Base-by-base conservation (phyloP, 2,888 invertebrate species). In the Elegia similella region DNA sequence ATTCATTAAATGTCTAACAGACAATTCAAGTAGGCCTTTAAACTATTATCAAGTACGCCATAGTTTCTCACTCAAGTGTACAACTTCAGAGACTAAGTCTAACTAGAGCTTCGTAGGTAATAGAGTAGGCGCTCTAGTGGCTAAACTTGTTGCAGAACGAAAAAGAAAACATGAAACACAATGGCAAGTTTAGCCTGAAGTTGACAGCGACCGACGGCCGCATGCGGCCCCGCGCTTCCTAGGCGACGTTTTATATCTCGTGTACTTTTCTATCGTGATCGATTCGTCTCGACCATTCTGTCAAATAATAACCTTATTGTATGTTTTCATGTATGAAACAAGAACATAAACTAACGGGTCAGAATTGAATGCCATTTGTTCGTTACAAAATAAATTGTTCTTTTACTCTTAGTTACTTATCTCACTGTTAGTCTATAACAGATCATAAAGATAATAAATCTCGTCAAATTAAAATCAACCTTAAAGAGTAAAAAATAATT, bases 181-280 rank as follows among this genome's bases (percentile, higher is more conserved):
- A 75, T 66, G 65, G 68, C 67, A 78, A 80, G 75, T 82, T 79
- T 59, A 72, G 75, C 74, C 86, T 86, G 86, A 73, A 82, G 73
- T 80, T 86, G 86, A 88, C 88, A 86, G 78, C 68, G 69, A 77
- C 67, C 65, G 78, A 80, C 76, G 74, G 74, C 65, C 62, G 65
- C 60, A 46, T n/a, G 38, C 34, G 61, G 67, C 64, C 62, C 60
- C 62, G n/a, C n/a, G 62, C 58, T 59, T 62, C 58, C 64, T 65
- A 67, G 69, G 72, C 73, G 65, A 66, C 68, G 67, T 65, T 71
- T 68, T 65, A n/a, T n/a, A 44, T 46, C 55, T 38, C 30, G 32
- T 42, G 10, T n/a, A 43, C 53, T 32, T 54, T 16, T 44, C 44
- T 44, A 53, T 13, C 50, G 32, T 42, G 55, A 57, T n/a, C 38